phyloP scores from a whole-genome alignment of 2,797 vertebrate species.

The Poecile montanus region DNA sequence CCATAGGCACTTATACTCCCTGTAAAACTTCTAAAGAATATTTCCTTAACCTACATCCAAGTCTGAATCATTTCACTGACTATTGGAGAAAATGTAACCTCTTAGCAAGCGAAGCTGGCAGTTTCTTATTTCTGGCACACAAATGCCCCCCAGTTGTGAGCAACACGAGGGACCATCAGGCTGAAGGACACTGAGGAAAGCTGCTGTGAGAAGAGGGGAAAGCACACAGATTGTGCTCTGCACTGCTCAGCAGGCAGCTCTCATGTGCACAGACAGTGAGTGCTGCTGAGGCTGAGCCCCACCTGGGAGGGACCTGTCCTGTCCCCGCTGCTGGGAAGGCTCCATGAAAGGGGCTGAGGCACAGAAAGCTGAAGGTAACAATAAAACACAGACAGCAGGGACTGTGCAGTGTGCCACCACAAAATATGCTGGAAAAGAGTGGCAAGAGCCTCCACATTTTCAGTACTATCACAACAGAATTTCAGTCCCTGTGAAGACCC shows the following conservation, averaged over 20 bases:
- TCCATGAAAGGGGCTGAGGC: not conserved
- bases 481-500: not conserved
- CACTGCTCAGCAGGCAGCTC: not conserved
- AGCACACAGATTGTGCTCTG: rapidly evolving
- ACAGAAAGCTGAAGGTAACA: not conserved
- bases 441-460: not conserved
- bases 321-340: rapidly evolving
- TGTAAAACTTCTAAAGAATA: not conserved
- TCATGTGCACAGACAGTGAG: rapidly evolving
- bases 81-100: not conserved
- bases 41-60: conserved; percentile 14
- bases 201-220: not conserved
- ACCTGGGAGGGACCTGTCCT: not conserved
- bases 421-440: rapidly evolving
- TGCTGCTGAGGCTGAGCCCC: not conserved
- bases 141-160: not conserved
- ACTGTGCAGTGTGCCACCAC: not conserved
- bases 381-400: not conserved
- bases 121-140: not conserved
- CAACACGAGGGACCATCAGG: not conserved
- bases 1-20: not conserved
- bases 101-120: not conserved
- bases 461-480: not conserved
- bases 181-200: not conserved
- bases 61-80: not conserved